Conservation (phyloP, 2,113 vertebrate genomes). For the Chlorodrepanis virens region DNA sequence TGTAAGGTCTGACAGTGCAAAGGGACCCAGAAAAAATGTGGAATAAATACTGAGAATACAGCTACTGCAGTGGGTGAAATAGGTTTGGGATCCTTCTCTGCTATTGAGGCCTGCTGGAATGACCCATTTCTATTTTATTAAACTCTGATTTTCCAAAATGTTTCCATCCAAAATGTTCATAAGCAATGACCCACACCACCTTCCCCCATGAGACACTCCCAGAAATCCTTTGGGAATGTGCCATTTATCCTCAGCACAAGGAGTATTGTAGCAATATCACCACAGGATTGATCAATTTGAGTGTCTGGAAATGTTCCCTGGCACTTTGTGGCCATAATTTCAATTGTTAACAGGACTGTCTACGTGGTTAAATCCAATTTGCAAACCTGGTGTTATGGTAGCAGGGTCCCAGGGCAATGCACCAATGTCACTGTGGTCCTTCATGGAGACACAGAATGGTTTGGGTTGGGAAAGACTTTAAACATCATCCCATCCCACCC, state of each 20-base stretch:
- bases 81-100: neutral
- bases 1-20: neutral
- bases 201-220: neutral
- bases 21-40: neutral
- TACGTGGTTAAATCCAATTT: accelerated
- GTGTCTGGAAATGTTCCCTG: neutral
- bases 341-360: accelerated
- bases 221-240: neutral
- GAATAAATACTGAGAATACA: neutral
- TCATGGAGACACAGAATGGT: neutral
- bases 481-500: accelerated
- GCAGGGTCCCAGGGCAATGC: neutral
- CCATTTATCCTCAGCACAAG: accelerated
- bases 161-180: neutral
- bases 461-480: neutral
- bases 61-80: neutral
- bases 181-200: neutral
- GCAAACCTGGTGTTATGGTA: neutral
- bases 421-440: accelerated
- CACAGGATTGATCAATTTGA: accelerated
- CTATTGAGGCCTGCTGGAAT: neutral
- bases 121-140: neutral
- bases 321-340: neutral
- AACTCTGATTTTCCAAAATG: neutral
- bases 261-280: neutral